A percentile compares a stretch with the other conserved stretches of the same genome.
Conservation (phyloP, 2,888 invertebrate genomes). For the Octodonta nipae region DNA sequence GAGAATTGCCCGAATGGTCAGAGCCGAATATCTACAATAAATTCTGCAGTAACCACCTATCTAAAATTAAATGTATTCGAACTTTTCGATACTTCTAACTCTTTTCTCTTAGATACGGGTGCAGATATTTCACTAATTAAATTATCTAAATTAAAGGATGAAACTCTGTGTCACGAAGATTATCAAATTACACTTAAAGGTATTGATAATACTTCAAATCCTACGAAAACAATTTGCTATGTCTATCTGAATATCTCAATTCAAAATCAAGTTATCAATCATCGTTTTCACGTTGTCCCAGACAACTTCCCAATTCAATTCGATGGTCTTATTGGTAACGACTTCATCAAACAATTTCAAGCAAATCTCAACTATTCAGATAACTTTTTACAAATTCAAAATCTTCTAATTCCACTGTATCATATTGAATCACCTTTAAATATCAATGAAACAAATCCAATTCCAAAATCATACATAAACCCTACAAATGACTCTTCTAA, state of each 20-base stretch:
- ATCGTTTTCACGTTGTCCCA: slow-evolving; percentile 10
- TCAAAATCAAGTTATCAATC: slow-evolving; percentile 4
- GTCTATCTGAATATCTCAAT: slow-evolving; percentile 5
- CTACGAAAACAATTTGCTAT: slow-evolving; percentile 9
- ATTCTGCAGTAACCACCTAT: neutral
- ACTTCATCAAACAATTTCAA: slow-evolving; percentile 11
- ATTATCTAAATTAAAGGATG: slow-evolving; percentile 3
- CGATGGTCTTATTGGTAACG: slow-evolving; percentile 16
- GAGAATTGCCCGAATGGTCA: too few species aligned
- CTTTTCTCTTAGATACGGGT: neutral
- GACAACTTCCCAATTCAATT: slow-evolving; percentile 8
- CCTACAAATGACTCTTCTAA: too few species aligned
- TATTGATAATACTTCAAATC: slow-evolving; percentile 7
- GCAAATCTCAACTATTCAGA: slow-evolving; percentile 10
- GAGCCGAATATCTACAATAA: too few species aligned
- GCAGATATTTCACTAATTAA: neutral
- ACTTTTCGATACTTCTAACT: too few species aligned
- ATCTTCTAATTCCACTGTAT: slow-evolving; percentile 6
- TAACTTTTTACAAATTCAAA: slow-evolving; percentile 7
- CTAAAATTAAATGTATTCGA: too few species aligned
- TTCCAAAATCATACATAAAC: too few species aligned
- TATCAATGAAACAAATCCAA: too few species aligned
- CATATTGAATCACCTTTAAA: too few species aligned
- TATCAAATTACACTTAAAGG: slow-evolving; percentile 6
- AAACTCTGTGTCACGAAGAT: slow-evolving; percentile 2